Base-by-base conservation (phyloP, 2,113 vertebrate species). In the Heterotilapia buettikoferi region DNA sequence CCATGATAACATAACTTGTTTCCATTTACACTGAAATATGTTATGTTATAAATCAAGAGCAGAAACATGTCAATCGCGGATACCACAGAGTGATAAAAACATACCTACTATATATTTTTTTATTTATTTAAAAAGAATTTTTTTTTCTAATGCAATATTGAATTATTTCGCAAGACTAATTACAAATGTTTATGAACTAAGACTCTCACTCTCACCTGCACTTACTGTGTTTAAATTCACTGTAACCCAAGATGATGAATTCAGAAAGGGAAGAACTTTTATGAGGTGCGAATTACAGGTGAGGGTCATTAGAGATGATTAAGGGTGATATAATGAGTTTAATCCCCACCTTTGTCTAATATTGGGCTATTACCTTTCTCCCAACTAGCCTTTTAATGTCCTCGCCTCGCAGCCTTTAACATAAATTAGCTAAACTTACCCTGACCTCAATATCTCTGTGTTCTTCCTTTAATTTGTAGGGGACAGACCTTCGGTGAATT, bases 261-360 rank as follows among this genome's bases (percentile, higher is more conserved):
- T 80, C 88, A 61, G n/a, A 88, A 82, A 80, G 52, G 56, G 26
- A 82, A n/a, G 88, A 89, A 91, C 79, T 84, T 93, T 92, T 91
- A 93, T 93, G 86, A 92, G 83, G 89, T 89, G 76, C 18, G 85
- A 82, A 90, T 94, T 92, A 68, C 52, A 86, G 82, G 89, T 93
- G 83, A 89, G 84, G 80, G 85, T 91, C 78, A 91, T 93, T 92
- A 89, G 18, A 90, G 47, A 91, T 91, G 86, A 93, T 88, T 89
- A 73, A 89, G 84, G 73, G 79, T 63, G 83, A 91, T 86, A 82
- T 91, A 91, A 93, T 91, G 82, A 91, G 45, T 91, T 92, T 92
- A 86, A 92, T 91, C 54, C 54, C 57, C 88, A 93, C 88, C 89
- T 89, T 90, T 93, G 86, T 90, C 83, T 90, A 89, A 92, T 93